phyloP scores from a whole-genome alignment of 2,797 vertebrate genomes.

The Sandelia bainsii region DNA sequence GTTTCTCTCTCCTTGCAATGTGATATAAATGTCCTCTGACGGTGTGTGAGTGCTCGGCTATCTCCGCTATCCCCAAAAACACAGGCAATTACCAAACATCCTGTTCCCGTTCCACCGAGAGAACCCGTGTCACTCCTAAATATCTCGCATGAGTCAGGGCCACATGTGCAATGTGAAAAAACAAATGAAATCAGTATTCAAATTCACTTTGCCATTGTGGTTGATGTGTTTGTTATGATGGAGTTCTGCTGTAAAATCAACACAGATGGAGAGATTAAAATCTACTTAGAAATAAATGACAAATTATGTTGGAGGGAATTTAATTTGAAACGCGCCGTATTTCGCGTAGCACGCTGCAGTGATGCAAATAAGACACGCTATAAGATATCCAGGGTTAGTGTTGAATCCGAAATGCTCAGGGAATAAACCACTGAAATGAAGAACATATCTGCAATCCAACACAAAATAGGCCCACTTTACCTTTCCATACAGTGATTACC shows the following conservation, averaged over 20 bases:
- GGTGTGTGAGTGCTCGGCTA: constrained; percentile 24
- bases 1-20: constrained; percentile 42
- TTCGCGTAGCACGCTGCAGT: neutral
- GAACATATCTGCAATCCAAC: constrained; percentile 7
- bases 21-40: constrained; percentile 45
- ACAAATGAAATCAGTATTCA: constrained; percentile 28
- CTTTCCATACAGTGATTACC: constrained; percentile 34
- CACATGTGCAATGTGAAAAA: neutral
- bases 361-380: constrained; percentile 30
- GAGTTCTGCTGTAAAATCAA: constrained; percentile 43
- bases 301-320: constrained; percentile 54
- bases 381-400: neutral
- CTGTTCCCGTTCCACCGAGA: constrained; percentile 21
- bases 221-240: constrained; percentile 28
- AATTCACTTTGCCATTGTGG: constrained; percentile 46
- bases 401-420: constrained; percentile 24
- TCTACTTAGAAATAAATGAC: constrained; percentile 39
- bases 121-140: neutral
- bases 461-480: constrained; percentile 2
- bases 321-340: constrained; percentile 21
- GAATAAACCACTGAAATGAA: constrained; percentile 35
- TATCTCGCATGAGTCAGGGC: neutral
- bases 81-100: constrained; percentile 35
- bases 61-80: constrained; percentile 31
- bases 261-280: constrained; percentile 49